Evolutionary conservation across 64 coral and sea anemone species (phyloP).

Genomic region (Pocillopora damicornis): DNA sequence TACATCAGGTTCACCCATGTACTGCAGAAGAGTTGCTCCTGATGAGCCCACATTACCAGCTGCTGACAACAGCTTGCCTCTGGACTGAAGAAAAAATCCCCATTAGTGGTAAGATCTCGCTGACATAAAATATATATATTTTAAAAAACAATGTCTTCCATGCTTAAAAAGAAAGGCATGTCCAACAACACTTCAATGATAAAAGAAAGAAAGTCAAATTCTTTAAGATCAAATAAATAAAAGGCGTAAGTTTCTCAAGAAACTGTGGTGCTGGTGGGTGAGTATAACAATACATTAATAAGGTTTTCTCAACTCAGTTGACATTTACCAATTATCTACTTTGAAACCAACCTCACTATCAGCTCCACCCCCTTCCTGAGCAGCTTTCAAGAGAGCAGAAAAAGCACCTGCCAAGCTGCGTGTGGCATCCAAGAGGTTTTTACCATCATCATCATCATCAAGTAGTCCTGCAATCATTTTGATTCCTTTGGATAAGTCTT

Average conservation of each 20-base stretch:
- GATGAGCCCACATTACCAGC: constrained; percentile 81
- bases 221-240: too few species aligned
- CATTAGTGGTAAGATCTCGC: not conserved
- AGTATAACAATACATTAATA: too few species aligned
- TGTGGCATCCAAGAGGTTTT: constrained; percentile 76
- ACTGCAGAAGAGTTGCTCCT: constrained; percentile 82
- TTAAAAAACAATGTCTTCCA: too few species aligned
- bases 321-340: not conserved
- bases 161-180: too few species aligned
- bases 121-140: too few species aligned
- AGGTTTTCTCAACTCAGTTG: too few species aligned
- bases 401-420: constrained; percentile 87
- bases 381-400: constrained; percentile 91
- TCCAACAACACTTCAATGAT: too few species aligned
- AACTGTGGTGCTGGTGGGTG: too few species aligned
- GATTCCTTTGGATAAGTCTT: constrained; percentile 96
- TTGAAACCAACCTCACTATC: constrained; percentile 39
- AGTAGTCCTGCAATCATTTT: constrained; percentile 93
- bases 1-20: constrained; percentile 90
- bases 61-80: constrained; percentile 70
- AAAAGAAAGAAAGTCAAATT: too few species aligned
- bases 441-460: constrained; percentile 88
- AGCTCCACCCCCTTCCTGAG: constrained; percentile 59
- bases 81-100: constrained; percentile 26
- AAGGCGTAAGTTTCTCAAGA: too few species aligned